Evolutionary conservation across 1,140 invertebrate species (phyloP).

Genomic region (Thalassaphorura encarpata): DNA sequence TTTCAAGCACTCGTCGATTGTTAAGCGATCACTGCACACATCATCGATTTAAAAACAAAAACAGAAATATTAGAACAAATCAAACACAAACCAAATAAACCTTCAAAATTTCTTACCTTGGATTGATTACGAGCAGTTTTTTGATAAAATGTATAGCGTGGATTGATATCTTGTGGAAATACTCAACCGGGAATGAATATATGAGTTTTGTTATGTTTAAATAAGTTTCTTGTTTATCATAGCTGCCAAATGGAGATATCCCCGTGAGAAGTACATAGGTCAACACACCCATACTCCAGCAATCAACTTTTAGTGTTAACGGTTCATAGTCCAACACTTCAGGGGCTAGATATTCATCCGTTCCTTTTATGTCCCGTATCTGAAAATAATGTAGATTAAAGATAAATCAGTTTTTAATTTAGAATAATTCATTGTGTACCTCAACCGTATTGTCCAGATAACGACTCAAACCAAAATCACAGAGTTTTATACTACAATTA

Average conservation of each 20-base stretch:
- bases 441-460: conserved; percentile 25
- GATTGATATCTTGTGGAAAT: conserved; percentile 84
- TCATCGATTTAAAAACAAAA: no score
- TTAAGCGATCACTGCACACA: conserved; percentile 86
- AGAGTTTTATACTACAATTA: conserved; percentile 29
- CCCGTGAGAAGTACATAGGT: conserved; percentile 89
- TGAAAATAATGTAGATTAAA: conserved; percentile 6
- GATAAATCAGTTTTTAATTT: conserved; percentile 5
- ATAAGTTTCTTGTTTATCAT: conserved; percentile 79
- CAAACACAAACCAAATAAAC: conserved; percentile 34
- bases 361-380: conserved; percentile 31
- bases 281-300: conserved; percentile 91
- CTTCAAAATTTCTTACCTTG: conserved; percentile 29
- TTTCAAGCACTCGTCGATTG: conserved; percentile 85
- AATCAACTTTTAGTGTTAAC: conserved; percentile 53
- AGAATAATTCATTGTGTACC: conserved; percentile 7
- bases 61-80: background rate
- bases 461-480: conserved; percentile 33
- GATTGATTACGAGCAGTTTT: conserved; percentile 28
- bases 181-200: conserved; percentile 83
- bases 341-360: conserved; percentile 29
- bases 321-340: conserved; percentile 25
- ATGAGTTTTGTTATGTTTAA: conserved; percentile 87
- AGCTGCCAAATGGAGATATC: conserved; percentile 79
- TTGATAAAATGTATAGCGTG: conserved; percentile 44